phyloP scores from a whole-genome alignment of 37 sponge, comb jelly and placozoan species.

The Haliclona indistincta region DNA sequence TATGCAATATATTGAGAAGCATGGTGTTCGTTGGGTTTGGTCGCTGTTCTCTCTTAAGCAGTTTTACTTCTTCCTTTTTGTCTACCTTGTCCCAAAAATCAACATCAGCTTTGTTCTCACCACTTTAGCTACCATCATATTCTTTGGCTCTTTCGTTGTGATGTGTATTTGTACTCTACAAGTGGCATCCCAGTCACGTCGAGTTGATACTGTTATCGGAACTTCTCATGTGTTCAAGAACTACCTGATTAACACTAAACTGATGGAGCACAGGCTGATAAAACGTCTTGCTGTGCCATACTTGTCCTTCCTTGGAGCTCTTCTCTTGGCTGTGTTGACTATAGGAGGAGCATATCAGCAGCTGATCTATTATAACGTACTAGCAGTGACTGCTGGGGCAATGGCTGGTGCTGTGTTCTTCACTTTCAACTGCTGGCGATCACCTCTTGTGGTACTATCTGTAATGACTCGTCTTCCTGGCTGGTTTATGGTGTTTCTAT shows the following conservation, averaged over 20 bases:
- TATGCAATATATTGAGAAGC: conserved; percentile 25
- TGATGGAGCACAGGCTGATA: not conserved
- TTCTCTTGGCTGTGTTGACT: conserved; percentile 17
- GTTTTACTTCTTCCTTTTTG: conserved; percentile 32
- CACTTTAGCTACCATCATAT: conserved; percentile 20
- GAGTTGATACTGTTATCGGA: not conserved
- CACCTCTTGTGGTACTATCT: conserved; percentile 4
- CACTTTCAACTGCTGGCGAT: conserved; percentile 36
- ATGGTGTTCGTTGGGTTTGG: conserved; percentile 60
- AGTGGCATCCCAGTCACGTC: conserved; percentile 10
- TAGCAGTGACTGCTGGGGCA: conserved; percentile 3
- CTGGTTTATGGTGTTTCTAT: conserved; percentile 13
- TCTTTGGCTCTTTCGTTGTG: conserved; percentile 14
- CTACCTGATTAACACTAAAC: not conserved
- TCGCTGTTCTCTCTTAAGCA: conserved; percentile 50
- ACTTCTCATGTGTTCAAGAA: conserved; percentile 33
- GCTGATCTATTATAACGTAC: not conserved
- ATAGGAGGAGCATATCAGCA: conserved; percentile 16
- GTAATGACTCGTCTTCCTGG: not conserved
- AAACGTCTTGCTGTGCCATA: conserved; percentile 16
- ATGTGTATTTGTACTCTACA: conserved; percentile 55
- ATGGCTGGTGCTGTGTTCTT: conserved; percentile 19
- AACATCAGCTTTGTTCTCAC: conserved; percentile 28
- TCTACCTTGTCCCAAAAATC: conserved; percentile 49
- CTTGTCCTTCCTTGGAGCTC: conserved; percentile 5